Base-by-base conservation (phyloP, 2,888 invertebrate genomes). In the Agrochola litura region DNA sequence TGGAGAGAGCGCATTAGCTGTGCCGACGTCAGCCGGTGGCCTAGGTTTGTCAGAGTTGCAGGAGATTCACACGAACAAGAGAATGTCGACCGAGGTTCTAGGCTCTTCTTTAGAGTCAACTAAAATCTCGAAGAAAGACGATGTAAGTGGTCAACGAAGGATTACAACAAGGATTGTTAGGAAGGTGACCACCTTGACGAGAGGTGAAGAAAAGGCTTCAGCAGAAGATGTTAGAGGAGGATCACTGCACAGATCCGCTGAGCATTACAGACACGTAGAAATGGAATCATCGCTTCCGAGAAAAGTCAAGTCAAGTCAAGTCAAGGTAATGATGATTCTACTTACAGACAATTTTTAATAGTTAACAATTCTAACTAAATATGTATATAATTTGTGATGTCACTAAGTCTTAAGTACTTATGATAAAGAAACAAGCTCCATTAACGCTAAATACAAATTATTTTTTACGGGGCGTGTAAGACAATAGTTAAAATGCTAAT, bases 111-210 rank as follows among this genome's bases (percentile, higher is more conserved):
- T 98, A 92, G 98, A 98, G 95, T 98, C 98, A 90, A 98, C 98
- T 83, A 98, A 98, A 95, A 98, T 98, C 91, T 98, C 98, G 93
- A 97, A 98, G 94, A 97, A 98, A 92, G 98, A 98, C 79, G 98
- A 98, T 84, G 86, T 84, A 86, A 98, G 97, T 92, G 98, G 98
- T 60, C 98, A 98, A 92, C 97, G 98, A 82, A 97, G 98, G 87
- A 98, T 99, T 86, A 99, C 98, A 46, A 98, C 99, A 64, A 97
- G 98, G 92, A 98, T 99, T 84, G 98, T 99, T 72, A 97, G 98
- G 83, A 99, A 99, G 94, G 98, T 99, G 89, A 99, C 99, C 56
- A 99, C 99, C 4, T 93, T 99, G 87, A 98, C 98, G 83, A 97
- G 99, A 25, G 99, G 98, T 61, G 99, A 99, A 93, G 98, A 99